A percentile compares a stretch with the other conserved stretches of the same genome.
Conservation (phyloP, 2,797 vertebrate genomes). For the Tangara arthus region DNA sequence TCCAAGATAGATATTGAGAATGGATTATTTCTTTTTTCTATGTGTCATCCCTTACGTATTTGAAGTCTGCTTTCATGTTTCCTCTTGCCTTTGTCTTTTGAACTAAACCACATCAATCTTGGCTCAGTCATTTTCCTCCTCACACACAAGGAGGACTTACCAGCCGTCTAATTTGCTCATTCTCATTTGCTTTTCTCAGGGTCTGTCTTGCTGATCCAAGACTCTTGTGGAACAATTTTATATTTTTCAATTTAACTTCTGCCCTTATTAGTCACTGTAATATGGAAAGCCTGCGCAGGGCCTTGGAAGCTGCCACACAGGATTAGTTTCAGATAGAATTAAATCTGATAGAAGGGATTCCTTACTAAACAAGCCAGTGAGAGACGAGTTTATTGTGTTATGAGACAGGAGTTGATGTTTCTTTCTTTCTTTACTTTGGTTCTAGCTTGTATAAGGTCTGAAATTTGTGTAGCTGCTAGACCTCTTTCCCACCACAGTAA, state of each 20-base stretch:
- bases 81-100: conserved; percentile 28
- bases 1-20: not conserved
- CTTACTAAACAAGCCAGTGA: not conserved
- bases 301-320: not conserved
- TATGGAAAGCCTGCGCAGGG: not conserved
- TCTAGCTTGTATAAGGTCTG: not conserved
- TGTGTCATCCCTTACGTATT: not conserved
- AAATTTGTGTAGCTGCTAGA: not conserved
- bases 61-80: conserved; percentile 42
- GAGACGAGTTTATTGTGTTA: not conserved
- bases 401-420: not conserved
- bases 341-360: not conserved
- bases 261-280: not conserved
- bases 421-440: not conserved
- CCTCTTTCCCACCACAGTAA: not conserved
- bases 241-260: conserved; percentile 13
- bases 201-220: not conserved
- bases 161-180: not conserved
- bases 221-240: not conserved
- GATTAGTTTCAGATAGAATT: not conserved
- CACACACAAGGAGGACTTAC: not conserved
- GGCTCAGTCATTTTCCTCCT: not conserved
- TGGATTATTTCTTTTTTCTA: not conserved
- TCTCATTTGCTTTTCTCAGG: not conserved
- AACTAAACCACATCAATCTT: not conserved